phyloP scores from a whole-genome alignment of 2,888 invertebrate species.

The Cylindroiulus punctatus region DNA sequence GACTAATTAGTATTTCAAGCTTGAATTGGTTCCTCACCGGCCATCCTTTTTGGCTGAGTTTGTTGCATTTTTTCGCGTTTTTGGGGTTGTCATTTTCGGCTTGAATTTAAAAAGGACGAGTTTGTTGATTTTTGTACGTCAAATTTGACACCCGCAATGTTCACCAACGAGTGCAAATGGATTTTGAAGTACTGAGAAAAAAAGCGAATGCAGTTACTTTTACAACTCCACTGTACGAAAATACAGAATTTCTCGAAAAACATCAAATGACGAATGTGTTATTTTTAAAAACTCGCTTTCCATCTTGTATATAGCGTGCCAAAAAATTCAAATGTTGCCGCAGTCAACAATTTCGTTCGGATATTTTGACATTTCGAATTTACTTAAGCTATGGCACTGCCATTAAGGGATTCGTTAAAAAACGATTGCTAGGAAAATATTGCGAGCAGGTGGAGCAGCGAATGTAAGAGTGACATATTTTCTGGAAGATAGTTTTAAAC shows the following conservation, averaged over 20 bases:
- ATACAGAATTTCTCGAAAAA: constrained; percentile 7
- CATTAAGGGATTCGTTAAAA: neutral
- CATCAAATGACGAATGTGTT: constrained; percentile 29
- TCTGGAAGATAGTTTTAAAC: neutral
- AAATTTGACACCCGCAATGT: constrained; percentile 44
- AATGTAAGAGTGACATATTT: neutral
- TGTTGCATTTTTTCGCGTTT: neutral
- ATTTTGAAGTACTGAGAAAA: neutral
- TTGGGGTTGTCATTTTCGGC: neutral
- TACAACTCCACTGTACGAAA: neutral
- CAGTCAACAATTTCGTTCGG: constrained; percentile 1
- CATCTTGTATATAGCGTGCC: neutral
- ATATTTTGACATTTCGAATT: constrained; percentile 20
- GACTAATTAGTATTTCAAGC: neutral
- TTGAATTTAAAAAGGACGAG: neutral
- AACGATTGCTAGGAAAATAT: constrained; percentile 38
- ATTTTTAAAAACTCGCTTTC: constrained; percentile 1
- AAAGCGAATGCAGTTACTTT: neutral
- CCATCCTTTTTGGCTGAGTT: neutral
- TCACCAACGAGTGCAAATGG: constrained; percentile 43
- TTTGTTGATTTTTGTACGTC: constrained; percentile 48
- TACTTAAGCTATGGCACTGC: neutral
- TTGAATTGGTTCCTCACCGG: neutral
- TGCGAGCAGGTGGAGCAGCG: neutral
- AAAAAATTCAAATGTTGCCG: constrained; percentile 49